A percentile compares a stretch with the other conserved stretches of the same genome.
phyloP scores from a whole-genome alignment of 2,888 invertebrate genomes.

The Chalcosyrphus nemorum region DNA sequence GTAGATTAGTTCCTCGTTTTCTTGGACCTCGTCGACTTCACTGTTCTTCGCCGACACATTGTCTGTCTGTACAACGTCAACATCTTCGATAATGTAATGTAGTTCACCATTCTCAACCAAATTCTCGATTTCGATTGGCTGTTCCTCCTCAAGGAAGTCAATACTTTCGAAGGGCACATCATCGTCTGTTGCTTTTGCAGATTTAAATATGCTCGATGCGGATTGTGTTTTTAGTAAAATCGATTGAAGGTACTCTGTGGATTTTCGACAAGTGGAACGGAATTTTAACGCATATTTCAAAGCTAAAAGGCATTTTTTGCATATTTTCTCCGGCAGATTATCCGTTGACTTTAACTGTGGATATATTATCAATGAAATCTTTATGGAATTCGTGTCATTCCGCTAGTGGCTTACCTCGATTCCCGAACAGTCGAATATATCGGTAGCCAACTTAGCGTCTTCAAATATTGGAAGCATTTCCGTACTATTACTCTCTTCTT shows the following conservation, averaged over 20 bases:
- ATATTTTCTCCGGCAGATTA: conserved; percentile 76
- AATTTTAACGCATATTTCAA: conserved; percentile 59
- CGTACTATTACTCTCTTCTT: conserved; percentile 62
- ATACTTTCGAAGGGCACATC: conserved; percentile 51
- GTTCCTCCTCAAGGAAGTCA: conserved; percentile 64
- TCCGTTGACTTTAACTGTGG: conserved; percentile 76
- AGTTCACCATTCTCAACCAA: conserved; percentile 18
- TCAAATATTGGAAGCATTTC: conserved; percentile 71
- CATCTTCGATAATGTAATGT: conserved; percentile 51
- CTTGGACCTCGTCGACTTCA: conserved; percentile 39
- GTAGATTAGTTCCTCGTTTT: conserved; percentile 49
- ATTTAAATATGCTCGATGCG: conserved; percentile 56
- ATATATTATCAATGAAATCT: not conserved
- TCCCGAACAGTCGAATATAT: conserved; percentile 74
- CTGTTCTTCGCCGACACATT: conserved; percentile 10
- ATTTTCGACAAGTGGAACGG: conserved; percentile 49
- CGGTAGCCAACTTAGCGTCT: conserved; percentile 65
- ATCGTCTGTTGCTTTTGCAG: conserved; percentile 11
- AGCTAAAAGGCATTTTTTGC: conserved; percentile 43
- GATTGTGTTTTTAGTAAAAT: conserved; percentile 55
- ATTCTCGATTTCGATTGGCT: conserved; percentile 28
- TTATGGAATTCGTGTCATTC: not conserved
- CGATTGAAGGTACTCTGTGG: conserved; percentile 55
- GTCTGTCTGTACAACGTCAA: conserved; percentile 10
- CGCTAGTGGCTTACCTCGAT: conserved; percentile 66